phyloP scores from a whole-genome alignment of 2,113 vertebrate genomes.

The Ammodytes marinus region DNA sequence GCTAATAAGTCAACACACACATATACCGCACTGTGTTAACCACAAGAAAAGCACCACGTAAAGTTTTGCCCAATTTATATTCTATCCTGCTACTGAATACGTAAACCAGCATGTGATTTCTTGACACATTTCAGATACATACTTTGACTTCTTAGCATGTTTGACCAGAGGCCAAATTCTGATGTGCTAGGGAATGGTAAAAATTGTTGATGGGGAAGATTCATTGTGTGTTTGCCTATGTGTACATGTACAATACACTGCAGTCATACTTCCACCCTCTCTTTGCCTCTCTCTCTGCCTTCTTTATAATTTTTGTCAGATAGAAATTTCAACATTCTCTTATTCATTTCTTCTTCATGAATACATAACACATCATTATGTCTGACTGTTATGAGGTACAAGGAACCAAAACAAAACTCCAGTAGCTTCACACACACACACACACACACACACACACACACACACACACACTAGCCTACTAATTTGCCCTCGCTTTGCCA shows the following conservation, averaged over 20 bases:
- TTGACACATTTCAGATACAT: background rate
- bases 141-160: background rate
- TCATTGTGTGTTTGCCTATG: background rate
- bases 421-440: background rate
- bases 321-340: constrained; percentile 31
- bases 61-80: background rate
- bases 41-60: background rate
- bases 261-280: background rate
- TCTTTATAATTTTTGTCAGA: constrained; percentile 22
- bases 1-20: background rate
- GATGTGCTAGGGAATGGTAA: background rate
- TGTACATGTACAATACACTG: background rate
- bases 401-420: constrained; percentile 28
- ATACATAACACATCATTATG: constrained; percentile 44
- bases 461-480: background rate
- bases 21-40: background rate
- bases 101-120: background rate
- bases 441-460: background rate
- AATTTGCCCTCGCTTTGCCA: constrained; percentile 15
- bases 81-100: background rate
- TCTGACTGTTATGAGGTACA: constrained; percentile 5
- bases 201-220: background rate
- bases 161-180: background rate
- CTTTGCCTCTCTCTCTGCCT: background rate
- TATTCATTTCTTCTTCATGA: constrained; percentile 19